These are phyloP conservation scores for Synergus gifuensis DNA, from an alignment of 2,888 invertebrate genomes.

Conservation along the genomic window DNA sequence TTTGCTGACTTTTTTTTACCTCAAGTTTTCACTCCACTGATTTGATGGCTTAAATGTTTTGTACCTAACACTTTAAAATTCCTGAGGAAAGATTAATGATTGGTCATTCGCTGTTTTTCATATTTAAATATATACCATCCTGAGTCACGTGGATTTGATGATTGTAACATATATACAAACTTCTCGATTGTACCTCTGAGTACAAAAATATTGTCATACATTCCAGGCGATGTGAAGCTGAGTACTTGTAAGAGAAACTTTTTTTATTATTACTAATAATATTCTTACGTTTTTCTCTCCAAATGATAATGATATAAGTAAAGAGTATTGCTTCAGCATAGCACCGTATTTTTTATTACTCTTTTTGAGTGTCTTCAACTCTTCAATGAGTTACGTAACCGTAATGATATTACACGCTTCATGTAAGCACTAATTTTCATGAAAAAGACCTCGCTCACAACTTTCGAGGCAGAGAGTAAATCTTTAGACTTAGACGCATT, in stretches of 20 bases:
- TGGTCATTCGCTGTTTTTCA: background rate
- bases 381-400: background rate
- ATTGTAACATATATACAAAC: background rate
- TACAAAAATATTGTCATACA: slow-evolving; percentile 1
- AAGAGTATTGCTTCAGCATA: background rate
- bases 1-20: background rate
- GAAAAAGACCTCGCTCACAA: too few species aligned
- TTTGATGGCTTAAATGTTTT: background rate
- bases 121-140: slow-evolving; percentile 9
- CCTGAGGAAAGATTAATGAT: background rate
- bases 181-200: background rate
- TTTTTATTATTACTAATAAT: too few species aligned
- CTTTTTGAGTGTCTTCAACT: too few species aligned
- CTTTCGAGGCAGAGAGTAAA: background rate
- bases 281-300: too few species aligned
- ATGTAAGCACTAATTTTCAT: too few species aligned
- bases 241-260: too few species aligned
- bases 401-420: too few species aligned
- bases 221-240: too few species aligned
- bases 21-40: background rate
- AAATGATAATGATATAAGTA: background rate
- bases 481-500: slow-evolving; percentile 9
- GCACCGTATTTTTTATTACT: too few species aligned
- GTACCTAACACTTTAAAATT: slow-evolving; percentile 1
- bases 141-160: background rate